Conservation (phyloP, 2,888 invertebrate genomes). For the Drosophila cracens region DNA sequence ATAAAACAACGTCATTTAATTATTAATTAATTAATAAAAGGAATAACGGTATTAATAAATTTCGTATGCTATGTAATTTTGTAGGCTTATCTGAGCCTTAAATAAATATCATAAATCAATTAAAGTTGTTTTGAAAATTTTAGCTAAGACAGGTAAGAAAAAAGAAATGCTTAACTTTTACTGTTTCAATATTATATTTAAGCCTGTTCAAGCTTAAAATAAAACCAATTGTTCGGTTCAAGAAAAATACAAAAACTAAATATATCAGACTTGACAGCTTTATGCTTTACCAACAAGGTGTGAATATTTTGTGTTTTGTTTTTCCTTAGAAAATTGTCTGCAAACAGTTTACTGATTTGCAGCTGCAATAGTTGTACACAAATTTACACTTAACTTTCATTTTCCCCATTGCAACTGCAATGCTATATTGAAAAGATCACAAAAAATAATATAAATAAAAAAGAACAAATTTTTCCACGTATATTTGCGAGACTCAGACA, state of each 20-base stretch:
- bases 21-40: background rate
- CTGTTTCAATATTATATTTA: background rate
- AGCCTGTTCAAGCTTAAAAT: background rate
- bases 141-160: conserved; percentile 23
- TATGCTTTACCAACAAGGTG: conserved; percentile 7
- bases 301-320: conserved; percentile 7
- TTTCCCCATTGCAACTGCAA: conserved; percentile 24
- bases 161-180: background rate
- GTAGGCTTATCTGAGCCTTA: background rate
- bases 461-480: conserved; percentile 55
- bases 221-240: background rate
- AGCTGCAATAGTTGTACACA: conserved; percentile 33
- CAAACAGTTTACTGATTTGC: conserved; percentile 12
- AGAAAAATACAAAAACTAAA: background rate
- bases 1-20: background rate
- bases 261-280: conserved; percentile 9
- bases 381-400: conserved; percentile 9
- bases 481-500: conserved; percentile 59
- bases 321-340: conserved; percentile 31
- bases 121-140: conserved; percentile 1
- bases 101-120: background rate
- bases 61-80: background rate
- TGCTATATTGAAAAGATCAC: conserved; percentile 6
- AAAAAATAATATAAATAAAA: conserved; percentile 1
- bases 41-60: background rate